phyloP scores from a whole-genome alignment of 2,113 vertebrate species.

The Cygnus buccinator region DNA sequence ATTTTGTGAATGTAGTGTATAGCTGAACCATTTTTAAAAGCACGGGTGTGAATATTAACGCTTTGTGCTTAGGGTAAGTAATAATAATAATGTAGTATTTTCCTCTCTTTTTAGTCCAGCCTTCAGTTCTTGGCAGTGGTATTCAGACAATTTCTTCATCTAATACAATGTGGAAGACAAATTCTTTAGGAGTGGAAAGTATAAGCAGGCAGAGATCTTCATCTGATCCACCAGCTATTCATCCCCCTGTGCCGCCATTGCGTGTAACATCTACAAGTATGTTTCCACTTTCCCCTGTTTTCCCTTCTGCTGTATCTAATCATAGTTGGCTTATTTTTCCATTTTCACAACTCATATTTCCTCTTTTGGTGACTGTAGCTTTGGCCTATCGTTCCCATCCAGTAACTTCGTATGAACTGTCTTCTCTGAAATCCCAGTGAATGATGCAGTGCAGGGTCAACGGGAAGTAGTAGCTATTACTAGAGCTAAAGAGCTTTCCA shows the following conservation, averaged over 20 bases:
- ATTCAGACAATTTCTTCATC: slow-evolving; percentile 84
- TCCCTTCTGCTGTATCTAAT: slow-evolving; percentile 63
- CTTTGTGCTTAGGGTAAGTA: slow-evolving; percentile 39
- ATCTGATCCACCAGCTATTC: slow-evolving; percentile 97
- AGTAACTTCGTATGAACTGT: neutral
- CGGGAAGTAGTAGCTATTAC: neutral
- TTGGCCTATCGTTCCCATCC: slow-evolving; percentile 32
- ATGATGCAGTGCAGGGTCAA: neutral
- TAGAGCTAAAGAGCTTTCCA: neutral
- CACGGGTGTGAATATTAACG: neutral
- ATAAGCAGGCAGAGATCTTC: slow-evolving; percentile 93
- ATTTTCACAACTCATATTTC: slow-evolving; percentile 67
- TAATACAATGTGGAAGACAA: slow-evolving; percentile 89
- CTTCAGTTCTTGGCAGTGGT: slow-evolving; percentile 81
- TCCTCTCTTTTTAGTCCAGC: slow-evolving; percentile 86
- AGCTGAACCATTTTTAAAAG: neutral
- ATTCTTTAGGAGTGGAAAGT: slow-evolving; percentile 85
- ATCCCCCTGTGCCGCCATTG: slow-evolving; percentile 92
- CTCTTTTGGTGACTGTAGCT: slow-evolving; percentile 56
- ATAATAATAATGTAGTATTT: slow-evolving; percentile 77
- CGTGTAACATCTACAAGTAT: slow-evolving; percentile 95
- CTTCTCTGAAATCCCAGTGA: neutral
- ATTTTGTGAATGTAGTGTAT: neutral
- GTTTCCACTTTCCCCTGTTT: slow-evolving; percentile 69
- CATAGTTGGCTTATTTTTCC: slow-evolving; percentile 63